A percentile compares a stretch with the other conserved stretches of the same genome.
These are phyloP conservation scores for Caenorhabditis inopinata DNA, from an alignment of 1,140 invertebrate species.

Conservation along the genomic window DNA sequence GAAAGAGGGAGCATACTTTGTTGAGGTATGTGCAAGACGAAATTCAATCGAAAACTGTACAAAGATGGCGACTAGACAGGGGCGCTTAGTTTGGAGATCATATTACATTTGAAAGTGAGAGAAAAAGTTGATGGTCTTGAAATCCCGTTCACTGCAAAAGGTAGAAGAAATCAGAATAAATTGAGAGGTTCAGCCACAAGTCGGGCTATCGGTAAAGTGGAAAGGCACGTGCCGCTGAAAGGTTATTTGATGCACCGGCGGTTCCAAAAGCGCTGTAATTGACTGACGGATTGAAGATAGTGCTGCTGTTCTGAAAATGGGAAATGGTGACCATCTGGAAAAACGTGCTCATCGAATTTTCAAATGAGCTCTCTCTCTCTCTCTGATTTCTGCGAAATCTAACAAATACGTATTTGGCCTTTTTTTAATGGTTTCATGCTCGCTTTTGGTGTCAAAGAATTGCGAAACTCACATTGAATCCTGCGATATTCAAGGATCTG, in stretches of 20 bases:
- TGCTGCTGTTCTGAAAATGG: neutral
- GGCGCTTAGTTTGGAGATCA: too few relatives aligned
- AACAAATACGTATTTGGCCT: too few relatives aligned
- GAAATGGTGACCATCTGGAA: too few relatives aligned
- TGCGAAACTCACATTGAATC: conserved; percentile 43
- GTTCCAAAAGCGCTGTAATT: neutral
- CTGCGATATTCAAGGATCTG: conserved; percentile 50
- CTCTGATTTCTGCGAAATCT: too few relatives aligned
- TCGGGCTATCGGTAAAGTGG: neutral
- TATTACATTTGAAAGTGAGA: too few relatives aligned
- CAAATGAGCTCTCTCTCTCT: too few relatives aligned
- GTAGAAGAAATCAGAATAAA: neutral
- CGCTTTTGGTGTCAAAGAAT: too few relatives aligned
- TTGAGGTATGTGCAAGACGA: neutral
- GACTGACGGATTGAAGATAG: neutral
- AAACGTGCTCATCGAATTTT: too few relatives aligned
- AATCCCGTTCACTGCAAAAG: neutral
- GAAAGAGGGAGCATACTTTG: neutral
- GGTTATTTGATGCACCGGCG: neutral
- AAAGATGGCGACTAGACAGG: too few relatives aligned
- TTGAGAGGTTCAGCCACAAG: neutral
- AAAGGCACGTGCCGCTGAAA: neutral
- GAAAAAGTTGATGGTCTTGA: too few relatives aligned
- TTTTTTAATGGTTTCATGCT: too few relatives aligned
- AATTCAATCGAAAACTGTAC: neutral